phyloP scores from a whole-genome alignment of 2,888 invertebrate genomes.

The Dryocosmus kuriphilus region DNA sequence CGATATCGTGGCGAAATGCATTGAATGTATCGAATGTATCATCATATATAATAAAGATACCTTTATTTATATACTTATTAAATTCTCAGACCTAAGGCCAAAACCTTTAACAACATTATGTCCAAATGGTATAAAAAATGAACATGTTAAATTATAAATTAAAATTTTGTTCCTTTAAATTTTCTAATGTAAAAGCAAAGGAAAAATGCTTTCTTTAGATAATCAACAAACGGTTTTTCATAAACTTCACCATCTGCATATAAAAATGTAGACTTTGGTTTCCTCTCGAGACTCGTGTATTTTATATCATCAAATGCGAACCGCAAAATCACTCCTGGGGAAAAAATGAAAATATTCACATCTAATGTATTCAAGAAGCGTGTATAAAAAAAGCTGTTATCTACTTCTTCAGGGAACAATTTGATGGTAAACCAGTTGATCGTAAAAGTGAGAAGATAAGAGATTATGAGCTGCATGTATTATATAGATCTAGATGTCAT shows the following conservation, averaged over 20 bases:
- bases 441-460: too few species aligned
- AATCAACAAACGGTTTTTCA: not conserved
- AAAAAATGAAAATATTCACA: constrained; percentile 10
- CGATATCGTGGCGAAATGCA: too few species aligned
- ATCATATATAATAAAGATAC: too few species aligned
- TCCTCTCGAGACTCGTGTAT: constrained; percentile 1
- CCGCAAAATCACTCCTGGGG: constrained; percentile 19
- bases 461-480: not conserved
- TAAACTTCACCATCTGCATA: not conserved
- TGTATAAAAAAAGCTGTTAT: constrained; percentile 19
- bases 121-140: too few species aligned
- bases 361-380: constrained; percentile 11
- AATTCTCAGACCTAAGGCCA: too few species aligned
- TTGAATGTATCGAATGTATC: too few species aligned
- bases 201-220: not conserved
- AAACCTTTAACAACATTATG: too few species aligned
- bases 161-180: not conserved
- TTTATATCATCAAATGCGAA: constrained; percentile 10
- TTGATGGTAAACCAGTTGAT: not conserved
- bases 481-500: not conserved
- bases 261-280: not conserved
- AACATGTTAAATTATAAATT: not conserved
- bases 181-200: not conserved
- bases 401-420: constrained; percentile 16
- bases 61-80: too few species aligned